These are phyloP conservation scores for Ganaspis sp. DNA, from an alignment of 1,140 invertebrate genomes.

Conservation along the genomic window DNA sequence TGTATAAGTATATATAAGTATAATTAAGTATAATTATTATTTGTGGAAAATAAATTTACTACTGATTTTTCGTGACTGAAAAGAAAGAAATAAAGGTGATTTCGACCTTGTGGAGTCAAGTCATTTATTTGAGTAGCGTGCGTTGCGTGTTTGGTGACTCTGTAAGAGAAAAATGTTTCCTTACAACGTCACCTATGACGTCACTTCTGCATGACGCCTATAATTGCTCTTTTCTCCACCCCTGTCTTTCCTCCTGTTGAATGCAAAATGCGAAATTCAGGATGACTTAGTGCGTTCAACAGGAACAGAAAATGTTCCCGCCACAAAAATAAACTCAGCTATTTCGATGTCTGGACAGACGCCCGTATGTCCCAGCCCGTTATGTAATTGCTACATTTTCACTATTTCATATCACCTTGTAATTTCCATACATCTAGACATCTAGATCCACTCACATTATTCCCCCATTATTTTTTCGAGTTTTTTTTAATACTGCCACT, in stretches of 20 bases:
- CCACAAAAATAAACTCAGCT: constrained; percentile 74
- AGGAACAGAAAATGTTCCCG: constrained; percentile 68
- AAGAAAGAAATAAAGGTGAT: neutral
- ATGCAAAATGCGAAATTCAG: neutral
- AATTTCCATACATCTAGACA: constrained; percentile 23
- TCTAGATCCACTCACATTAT: too few relatives aligned
- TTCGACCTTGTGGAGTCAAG: neutral
- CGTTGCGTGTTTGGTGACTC: constrained; percentile 7
- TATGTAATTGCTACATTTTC: constrained; percentile 71
- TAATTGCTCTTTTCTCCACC: constrained; percentile 7
- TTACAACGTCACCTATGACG: constrained; percentile 3
- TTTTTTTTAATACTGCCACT: too few relatives aligned
- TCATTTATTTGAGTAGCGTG: neutral
- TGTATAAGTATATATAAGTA: too few relatives aligned
- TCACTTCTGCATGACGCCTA: constrained; percentile 1
- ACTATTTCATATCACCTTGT: constrained; percentile 54
- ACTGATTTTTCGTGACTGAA: neutral
- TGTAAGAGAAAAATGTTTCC: neutral
- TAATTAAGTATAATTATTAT: neutral
- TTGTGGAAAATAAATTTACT: neutral
- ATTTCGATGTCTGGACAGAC: constrained; percentile 73
- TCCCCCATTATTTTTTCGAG: too few relatives aligned
- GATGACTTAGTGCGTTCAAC: constrained; percentile 37
- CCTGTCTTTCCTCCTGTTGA: neutral
- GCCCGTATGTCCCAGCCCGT: constrained; percentile 68